Evolutionary conservation across 1,140 invertebrate species (phyloP), one percentile per base, ranked within the genome.

Genomic region (Nylanderia fulva): DNA sequence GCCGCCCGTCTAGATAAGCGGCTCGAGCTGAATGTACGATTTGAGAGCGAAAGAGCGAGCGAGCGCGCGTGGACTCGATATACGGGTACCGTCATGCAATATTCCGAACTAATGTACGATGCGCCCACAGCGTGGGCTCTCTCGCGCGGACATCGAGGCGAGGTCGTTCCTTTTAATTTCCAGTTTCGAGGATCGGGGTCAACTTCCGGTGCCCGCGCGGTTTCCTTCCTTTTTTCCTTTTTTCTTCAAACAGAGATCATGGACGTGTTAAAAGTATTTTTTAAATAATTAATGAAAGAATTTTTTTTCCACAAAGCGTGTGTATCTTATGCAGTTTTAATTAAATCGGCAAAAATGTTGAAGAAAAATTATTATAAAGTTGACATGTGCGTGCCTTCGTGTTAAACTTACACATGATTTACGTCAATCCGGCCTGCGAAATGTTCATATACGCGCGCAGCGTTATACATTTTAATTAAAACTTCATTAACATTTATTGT

Each of bases 31-130:
- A 93, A 93, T 92, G 80, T 90, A 92, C 91, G 91, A 92, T 93
- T 92, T 87, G 88, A 91, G 89, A 85, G 88, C 84, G 80, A 76
- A 45, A 48, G 86, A 75, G 84, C 82, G 33, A 66, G 76, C 83
- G n/a, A n/a, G 29, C 29, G 85, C 90, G 86, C 88, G 85, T 63
- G 85, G 87, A 82, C 84, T 85, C 87, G 80, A 80, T 88, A 94
- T 94, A 93, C 93, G 93, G 93, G 93, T 91, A 91, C 93, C 93
- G 86, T 87, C 88, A 93, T 93, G 85, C 91, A 91, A 91, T 90
- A 90, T 90, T 90, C 90, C 88, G 85, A 91, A 92, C 89, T 91
- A 91, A 92, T 85, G 91, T 91, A 86, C 89, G 86, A 85, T 74
- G 71, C 76, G 79, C 84, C 76, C 90, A 88, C 85, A 91, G 87